A percentile compares a stretch with the other conserved stretches of the same genome.
phyloP scores from a whole-genome alignment of 2,113 vertebrate genomes.

The Pelodiscus sinensis region DNA sequence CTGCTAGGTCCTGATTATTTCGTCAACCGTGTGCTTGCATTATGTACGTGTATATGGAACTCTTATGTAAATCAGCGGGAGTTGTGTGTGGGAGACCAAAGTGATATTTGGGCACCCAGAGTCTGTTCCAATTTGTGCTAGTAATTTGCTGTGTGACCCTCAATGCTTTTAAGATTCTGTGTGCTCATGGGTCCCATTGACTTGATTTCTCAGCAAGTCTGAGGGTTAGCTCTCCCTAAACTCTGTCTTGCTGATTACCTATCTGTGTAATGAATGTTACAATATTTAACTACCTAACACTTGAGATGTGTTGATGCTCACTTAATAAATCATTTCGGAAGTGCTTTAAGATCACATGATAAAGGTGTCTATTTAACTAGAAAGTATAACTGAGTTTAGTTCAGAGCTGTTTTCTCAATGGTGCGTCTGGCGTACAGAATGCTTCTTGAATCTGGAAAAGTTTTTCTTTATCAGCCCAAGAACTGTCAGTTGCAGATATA shows the following conservation, averaged over 20 bases:
- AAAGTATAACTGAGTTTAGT: background rate
- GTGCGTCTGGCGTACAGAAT: background rate
- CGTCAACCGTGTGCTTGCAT: background rate
- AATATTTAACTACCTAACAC: background rate
- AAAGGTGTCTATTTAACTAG: background rate
- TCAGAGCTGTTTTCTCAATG: background rate
- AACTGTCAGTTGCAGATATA: background rate
- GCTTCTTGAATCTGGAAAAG: background rate
- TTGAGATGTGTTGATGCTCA: background rate
- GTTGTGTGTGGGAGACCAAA: background rate
- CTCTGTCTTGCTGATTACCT: background rate
- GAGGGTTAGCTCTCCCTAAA: background rate
- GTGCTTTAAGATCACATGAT: background rate
- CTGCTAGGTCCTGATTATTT: background rate
- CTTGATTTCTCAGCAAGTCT: background rate
- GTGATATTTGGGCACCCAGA: fast-evolving
- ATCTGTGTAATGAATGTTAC: background rate
- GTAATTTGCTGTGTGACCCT: background rate
- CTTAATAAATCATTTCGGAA: background rate
- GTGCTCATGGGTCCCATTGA: background rate
- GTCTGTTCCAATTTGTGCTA: background rate
- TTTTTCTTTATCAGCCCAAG: background rate
- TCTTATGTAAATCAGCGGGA: background rate
- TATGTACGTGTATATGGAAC: background rate
- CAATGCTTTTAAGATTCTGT: background rate